phyloP scores from a whole-genome alignment of 1,140 invertebrate species.

The Battus philenor region DNA sequence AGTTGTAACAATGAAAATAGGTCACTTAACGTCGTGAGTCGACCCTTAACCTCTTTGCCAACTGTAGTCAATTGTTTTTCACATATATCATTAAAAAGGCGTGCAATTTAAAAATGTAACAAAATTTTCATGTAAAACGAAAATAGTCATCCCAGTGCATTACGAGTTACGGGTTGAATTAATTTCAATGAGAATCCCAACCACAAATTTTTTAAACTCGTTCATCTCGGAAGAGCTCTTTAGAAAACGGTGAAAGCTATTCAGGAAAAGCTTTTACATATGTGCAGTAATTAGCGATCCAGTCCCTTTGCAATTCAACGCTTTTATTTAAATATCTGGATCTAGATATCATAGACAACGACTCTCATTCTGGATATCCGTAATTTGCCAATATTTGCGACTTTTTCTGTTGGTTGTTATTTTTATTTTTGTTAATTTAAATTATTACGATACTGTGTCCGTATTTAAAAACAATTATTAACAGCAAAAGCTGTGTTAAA shows the following conservation, averaged over 20 bases:
- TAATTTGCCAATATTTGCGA: too few relatives aligned
- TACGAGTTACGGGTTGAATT: background rate
- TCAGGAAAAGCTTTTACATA: conserved; percentile 11
- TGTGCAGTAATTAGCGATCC: conserved; percentile 13
- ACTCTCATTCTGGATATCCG: too few relatives aligned
- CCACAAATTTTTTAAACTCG: conserved; percentile 8
- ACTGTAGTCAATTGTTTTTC: background rate
- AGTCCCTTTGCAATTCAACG: background rate
- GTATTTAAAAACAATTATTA: too few relatives aligned
- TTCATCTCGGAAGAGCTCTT: background rate
- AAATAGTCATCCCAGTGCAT: too few relatives aligned
- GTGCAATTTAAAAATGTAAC: background rate
- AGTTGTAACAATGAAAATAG: background rate
- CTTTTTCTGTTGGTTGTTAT: too few relatives aligned
- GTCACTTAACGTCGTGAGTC: background rate
- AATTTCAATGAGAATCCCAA: conserved; percentile 6
- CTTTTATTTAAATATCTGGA: conserved; percentile 4
- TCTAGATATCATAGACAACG: background rate
- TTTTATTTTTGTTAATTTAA: too few relatives aligned
- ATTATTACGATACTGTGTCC: too few relatives aligned
- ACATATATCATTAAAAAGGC: background rate
- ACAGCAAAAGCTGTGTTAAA: too few relatives aligned
- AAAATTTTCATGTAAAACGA: too few relatives aligned
- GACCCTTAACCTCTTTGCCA: background rate
- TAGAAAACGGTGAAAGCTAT: conserved; percentile 1